Evolutionary conservation across 92 coral and sea anemone species (phyloP).

Genomic region (Muricea muricata): DNA sequence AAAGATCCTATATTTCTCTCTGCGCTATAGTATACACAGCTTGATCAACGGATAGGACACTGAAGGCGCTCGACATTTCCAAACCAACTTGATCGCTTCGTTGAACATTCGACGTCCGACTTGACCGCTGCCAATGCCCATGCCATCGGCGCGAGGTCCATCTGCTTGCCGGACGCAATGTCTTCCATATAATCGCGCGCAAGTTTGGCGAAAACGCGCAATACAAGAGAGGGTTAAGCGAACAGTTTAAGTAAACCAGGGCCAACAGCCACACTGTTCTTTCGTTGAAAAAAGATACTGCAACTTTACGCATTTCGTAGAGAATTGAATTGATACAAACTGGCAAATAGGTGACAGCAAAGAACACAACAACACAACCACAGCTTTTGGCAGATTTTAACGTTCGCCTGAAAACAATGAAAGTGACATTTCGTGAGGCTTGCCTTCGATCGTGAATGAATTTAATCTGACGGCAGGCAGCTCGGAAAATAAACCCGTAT

Average conservation of each 20-base stretch:
- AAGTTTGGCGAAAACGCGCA: conserved; percentile 8
- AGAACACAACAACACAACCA: conserved; percentile 10
- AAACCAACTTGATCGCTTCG: background rate
- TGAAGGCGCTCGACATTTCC: background rate
- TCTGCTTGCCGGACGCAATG: background rate
- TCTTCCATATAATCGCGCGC: background rate
- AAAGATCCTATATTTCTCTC: too few relatives aligned
- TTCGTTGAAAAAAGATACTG: background rate
- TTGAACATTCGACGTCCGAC: background rate
- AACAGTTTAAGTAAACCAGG: background rate
- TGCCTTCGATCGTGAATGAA: background rate
- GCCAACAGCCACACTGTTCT: background rate
- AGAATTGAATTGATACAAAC: background rate
- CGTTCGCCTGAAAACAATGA: background rate
- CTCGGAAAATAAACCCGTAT: background rate
- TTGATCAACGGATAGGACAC: background rate
- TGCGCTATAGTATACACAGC: background rate
- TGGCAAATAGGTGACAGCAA: background rate
- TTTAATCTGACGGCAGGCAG: background rate
- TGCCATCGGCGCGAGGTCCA: too few relatives aligned
- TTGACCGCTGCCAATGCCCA: background rate
- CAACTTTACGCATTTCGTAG: background rate
- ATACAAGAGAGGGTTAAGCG: conserved; percentile 11
- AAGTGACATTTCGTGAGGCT: background rate
- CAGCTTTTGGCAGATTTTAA: conserved; percentile 10